These are phyloP conservation scores for Nematostella vectensis DNA, from an alignment of 92 coral and sea anemone species.

Conservation along the genomic window DNA sequence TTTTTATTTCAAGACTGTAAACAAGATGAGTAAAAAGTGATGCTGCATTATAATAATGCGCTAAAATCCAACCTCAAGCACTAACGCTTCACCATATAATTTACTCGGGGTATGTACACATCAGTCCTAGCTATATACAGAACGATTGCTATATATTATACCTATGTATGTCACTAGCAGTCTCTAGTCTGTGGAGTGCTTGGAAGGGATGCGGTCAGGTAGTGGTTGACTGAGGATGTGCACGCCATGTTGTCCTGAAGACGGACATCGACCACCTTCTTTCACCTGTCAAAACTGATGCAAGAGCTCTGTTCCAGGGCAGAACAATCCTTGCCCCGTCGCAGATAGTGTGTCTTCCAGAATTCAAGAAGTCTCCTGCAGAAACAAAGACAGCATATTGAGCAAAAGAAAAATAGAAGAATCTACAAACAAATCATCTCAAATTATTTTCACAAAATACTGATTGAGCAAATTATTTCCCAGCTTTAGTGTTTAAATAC, in stretches of 20 bases:
- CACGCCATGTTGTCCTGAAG: slow-evolving; percentile 55
- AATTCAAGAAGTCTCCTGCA: slow-evolving; percentile 75
- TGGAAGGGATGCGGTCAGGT: slow-evolving; percentile 31
- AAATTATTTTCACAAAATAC: too few relatives aligned
- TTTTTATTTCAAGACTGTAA: too few relatives aligned
- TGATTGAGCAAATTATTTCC: too few relatives aligned
- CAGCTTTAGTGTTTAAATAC: too few relatives aligned
- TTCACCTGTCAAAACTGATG: slow-evolving; percentile 91
- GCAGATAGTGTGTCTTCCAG: slow-evolving; percentile 95
- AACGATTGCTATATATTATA: too few relatives aligned
- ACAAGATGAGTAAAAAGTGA: too few relatives aligned
- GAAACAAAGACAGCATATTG: slow-evolving; percentile 2
- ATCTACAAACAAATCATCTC: too few relatives aligned
- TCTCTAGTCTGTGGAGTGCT: slow-evolving; percentile 14
- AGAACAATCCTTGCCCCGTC: slow-evolving; percentile 93
- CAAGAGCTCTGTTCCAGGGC: slow-evolving; percentile 99
- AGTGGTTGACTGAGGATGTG: slow-evolving; percentile 71
- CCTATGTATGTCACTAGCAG: not conserved
- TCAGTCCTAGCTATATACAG: too few relatives aligned
- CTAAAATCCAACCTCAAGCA: too few relatives aligned
- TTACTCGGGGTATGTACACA: too few relatives aligned
- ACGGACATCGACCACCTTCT: slow-evolving; percentile 84
- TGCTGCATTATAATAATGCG: too few relatives aligned
- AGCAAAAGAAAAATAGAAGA: not conserved
- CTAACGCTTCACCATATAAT: too few relatives aligned